Conservation (phyloP, 2,888 invertebrate species). For the Athalia circularis region DNA sequence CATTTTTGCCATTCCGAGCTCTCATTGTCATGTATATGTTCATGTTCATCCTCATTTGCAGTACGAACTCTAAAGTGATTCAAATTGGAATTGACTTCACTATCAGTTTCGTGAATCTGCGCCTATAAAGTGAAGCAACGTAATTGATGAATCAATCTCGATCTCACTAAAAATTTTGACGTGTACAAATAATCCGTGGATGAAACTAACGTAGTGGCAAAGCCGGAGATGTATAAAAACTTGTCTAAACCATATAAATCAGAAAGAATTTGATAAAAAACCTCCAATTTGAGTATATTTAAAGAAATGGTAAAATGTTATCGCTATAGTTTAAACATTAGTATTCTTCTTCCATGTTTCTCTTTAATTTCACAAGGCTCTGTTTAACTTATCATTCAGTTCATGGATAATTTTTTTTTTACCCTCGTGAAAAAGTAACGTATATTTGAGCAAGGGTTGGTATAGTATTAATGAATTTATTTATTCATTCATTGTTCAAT, state of each 20-base stretch:
- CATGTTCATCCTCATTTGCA: neutral
- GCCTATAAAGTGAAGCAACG: neutral
- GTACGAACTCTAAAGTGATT: no score
- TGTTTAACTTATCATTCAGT: no score
- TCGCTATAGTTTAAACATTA: neutral
- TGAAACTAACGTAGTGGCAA: neutral
- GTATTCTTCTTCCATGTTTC: slow-evolving; percentile 1
- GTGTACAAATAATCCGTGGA: neutral
- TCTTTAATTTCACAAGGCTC: neutral
- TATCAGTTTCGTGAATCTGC: no score
- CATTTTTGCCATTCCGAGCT: slow-evolving; percentile 6
- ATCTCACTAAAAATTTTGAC: neutral
- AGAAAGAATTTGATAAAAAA: neutral
- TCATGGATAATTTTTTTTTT: neutral
- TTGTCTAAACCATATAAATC: neutral
- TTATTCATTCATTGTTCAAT: neutral
- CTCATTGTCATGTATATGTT: neutral
- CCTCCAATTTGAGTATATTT: neutral
- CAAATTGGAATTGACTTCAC: no score
- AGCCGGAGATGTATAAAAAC: slow-evolving; percentile 1
- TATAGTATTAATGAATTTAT: neutral
- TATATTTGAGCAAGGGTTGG: neutral
- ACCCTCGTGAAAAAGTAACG: neutral
- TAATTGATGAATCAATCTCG: slow-evolving; percentile 9
- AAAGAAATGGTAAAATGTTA: neutral